Evolutionary conservation across 2,113 vertebrate genomes (phyloP).

Genomic region (Rhabdornis inornatus): DNA sequence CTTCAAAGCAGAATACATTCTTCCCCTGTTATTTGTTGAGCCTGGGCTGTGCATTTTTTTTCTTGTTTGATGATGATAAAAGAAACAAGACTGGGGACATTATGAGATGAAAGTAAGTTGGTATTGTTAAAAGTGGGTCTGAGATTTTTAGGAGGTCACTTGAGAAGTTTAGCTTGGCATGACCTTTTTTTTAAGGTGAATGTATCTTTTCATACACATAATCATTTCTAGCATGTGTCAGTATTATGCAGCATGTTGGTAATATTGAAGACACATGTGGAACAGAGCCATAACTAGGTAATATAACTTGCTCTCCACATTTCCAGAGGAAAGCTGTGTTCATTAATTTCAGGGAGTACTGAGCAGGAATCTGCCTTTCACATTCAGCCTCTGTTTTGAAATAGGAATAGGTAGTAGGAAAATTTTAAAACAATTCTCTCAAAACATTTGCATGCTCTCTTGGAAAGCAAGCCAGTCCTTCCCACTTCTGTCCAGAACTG

Average conservation of each 20-base stretch:
- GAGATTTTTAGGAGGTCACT: not conserved
- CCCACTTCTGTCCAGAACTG: not conserved
- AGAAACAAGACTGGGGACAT: not conserved
- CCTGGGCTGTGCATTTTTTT: not conserved
- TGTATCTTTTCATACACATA: not conserved
- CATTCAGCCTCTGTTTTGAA: not conserved
- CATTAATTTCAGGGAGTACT: not conserved
- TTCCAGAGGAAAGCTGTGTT: not conserved
- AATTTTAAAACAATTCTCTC: not conserved
- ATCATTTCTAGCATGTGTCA: not conserved
- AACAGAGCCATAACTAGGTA: not conserved
- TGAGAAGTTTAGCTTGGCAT: not conserved
- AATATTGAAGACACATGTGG: not conserved
- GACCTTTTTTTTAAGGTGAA: not conserved
- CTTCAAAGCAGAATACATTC: not conserved
- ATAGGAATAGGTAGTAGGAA: not conserved
- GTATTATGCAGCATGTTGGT: not conserved
- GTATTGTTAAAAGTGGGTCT: not conserved
- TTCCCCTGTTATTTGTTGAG: not conserved
- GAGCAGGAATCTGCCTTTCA: not conserved
- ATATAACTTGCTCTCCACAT: not conserved
- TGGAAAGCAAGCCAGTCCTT: not conserved
- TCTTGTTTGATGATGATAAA: not conserved
- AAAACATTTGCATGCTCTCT: not conserved
- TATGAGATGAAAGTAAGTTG: not conserved